Conservation (phyloP, 1,140 invertebrate genomes). For the Drosophila lacertosa region DNA sequence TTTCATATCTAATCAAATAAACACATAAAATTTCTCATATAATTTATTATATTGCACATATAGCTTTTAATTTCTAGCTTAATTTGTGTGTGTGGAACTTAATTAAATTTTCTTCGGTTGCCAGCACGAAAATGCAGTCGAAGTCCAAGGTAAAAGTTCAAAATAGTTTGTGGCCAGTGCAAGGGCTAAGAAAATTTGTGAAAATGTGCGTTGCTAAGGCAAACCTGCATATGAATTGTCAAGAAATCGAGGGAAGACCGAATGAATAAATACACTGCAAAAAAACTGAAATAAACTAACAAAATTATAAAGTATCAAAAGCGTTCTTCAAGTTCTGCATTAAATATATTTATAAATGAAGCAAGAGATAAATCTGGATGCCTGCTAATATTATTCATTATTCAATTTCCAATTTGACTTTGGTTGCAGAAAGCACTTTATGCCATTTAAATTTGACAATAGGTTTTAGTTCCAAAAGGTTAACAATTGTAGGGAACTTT, state of each 20-base stretch:
- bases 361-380: too few species aligned
- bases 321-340: too few species aligned
- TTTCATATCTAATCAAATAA: conserved; percentile 30
- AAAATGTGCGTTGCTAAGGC: background rate
- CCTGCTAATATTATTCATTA: too few species aligned
- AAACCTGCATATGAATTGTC: background rate
- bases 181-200: conserved; percentile 5
- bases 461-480: background rate
- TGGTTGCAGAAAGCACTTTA: background rate
- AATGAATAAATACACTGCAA: background rate
- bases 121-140: conserved; percentile 15
- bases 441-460: conserved; percentile 8
- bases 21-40: conserved; percentile 20
- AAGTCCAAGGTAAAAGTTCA: conserved; percentile 27
- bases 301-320: too few species aligned
- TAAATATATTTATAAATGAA: too few species aligned
- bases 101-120: conserved; percentile 40
- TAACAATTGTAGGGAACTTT: conserved; percentile 18
- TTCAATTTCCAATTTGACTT: background rate
- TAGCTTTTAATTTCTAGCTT: conserved; percentile 10
- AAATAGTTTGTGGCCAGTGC: conserved; percentile 29
- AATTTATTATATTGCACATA: conserved; percentile 27
- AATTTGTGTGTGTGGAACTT: conserved; percentile 36
- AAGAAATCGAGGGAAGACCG: background rate
- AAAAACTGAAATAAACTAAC: background rate